Conservation (phyloP, 2,797 vertebrate genomes). For the Crenuchus spilurus region DNA sequence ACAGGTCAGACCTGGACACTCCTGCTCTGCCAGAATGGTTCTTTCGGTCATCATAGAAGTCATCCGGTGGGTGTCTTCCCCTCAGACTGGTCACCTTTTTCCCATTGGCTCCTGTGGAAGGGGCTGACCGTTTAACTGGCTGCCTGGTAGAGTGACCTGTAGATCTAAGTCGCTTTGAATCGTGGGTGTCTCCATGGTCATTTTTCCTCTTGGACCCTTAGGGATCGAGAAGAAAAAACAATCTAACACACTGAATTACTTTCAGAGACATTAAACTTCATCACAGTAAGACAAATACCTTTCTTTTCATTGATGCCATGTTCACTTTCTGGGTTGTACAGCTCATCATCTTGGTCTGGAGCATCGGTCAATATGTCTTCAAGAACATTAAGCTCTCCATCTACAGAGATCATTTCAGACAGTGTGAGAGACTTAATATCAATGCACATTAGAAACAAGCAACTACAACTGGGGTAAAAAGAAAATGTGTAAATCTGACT, state of each 20-base stretch:
- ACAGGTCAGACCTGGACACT: constrained; percentile 76
- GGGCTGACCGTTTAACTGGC: constrained; percentile 81
- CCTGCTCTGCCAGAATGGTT: constrained; percentile 74
- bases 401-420: constrained; percentile 66
- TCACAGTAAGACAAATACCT: constrained; percentile 69
- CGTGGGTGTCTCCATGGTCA: constrained; percentile 83
- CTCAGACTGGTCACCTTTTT: constrained; percentile 82
- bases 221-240: background rate
- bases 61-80: constrained; percentile 80
- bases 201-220: constrained; percentile 93
- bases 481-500: no score
- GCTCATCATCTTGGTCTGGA: constrained; percentile 95
- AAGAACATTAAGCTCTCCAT: constrained; percentile 94
- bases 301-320: constrained; percentile 92
- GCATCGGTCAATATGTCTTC: constrained; percentile 97
- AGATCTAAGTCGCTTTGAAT: constrained; percentile 87
- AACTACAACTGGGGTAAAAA: no score
- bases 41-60: constrained; percentile 89
- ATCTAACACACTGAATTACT: background rate
- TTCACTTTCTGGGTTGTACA: constrained; percentile 95
- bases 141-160: constrained; percentile 84
- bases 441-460: no score
- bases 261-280: background rate
- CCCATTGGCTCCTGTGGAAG: constrained; percentile 77
- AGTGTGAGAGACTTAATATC: no score